Evolutionary conservation across 2,113 vertebrate genomes (phyloP), one percentile per base, ranked within the genome.

Genomic region (Eulemur macaco): DNA sequence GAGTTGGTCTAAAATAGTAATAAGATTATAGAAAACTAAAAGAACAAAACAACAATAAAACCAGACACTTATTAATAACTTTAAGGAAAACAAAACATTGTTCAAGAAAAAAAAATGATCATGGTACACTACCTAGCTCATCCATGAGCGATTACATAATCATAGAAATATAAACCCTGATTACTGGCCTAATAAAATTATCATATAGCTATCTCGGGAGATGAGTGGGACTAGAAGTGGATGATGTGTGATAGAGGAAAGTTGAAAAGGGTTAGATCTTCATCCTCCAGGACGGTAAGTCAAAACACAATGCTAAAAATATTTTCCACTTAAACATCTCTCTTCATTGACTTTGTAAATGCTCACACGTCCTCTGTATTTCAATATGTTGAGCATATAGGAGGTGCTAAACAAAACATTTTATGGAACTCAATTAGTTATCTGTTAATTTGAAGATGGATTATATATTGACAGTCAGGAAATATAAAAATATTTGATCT

Each of bases 101-200:
- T 39, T 54, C 42, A 71, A 74, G 20, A 31, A 73, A 90, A 42
- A 96, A 74, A 50, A 29, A 29, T 39, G 14, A 94, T 54, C 20
- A 7, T 29, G 9, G 9, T 42, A 80, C 1, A 87, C 76, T 39
- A 64, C 58, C 63, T 81, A 69, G 25, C 39, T 81, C 12, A 37
- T 42, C 5, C 34, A 91, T 21, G 8, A 89, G 15, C 71, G 58
- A 76, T 45, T 56, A 91, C 18, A 81, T 9, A 81, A 10, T 74
- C 77, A 95, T 68, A 93, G 87, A 92, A 88, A 91, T 58, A 71
- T 64, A 54, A 81, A 63, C 45, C 42, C n/a, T 82, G 66, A 54
- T 85, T 39, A 87, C 14, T 81, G 15, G 39, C 13, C 45, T 97
- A 94, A 81, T 91, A 14, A 91, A 71, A 69, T 73, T 76, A 25